Base-by-base conservation (phyloP, 2,113 vertebrate genomes). In the Triplophysa dalaica region DNA sequence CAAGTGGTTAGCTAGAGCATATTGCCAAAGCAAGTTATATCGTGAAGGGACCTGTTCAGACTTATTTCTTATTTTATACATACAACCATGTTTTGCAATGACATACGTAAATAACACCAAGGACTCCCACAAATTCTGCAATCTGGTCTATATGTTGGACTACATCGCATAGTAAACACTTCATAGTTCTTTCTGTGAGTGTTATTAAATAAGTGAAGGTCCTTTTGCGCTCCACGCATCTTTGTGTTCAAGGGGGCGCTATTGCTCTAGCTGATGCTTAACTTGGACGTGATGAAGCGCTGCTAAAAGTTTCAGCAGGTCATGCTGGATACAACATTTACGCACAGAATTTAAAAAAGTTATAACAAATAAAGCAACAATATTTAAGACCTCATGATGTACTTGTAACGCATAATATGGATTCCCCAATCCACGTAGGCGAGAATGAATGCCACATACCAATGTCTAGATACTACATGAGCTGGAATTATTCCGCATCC, bases 251-350 rank as follows among this genome's bases (percentile, higher is more conserved):
- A 70, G 66, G 88, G 85, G 89, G 93, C 89, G 92, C 91, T 92
- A 78, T 82, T 86, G 83, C 41, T 67, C 79, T 73, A 67, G 45
- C 41, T 80, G 85, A 83, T 45, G 78, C 75, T 65, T 54, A 65
- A 17, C 48, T 33, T 79, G 81, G 82, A 75, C 65, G 73, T 70
- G 56, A 86, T 66, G 77, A 82, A 61, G 43, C 56, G 85, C 85
- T 86, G 82, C 81, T 80, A 70, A 90, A 92, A 92, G 89, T 92
- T 92, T 90, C 84, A 84, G 62, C 87, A 75, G 82, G 86, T 81
- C 76, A 81, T 81, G 85, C 85, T 79, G 86, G 80, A 62, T 16
- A 76, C 68, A 24, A 4, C 72, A 64, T 56, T 74, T 80, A 10
- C 65, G 62, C 56, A 78, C 38, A 45, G 33, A 33, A 58, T 68